phyloP scores from a whole-genome alignment of 2,888 invertebrate species.

The Conomelus anceps region DNA sequence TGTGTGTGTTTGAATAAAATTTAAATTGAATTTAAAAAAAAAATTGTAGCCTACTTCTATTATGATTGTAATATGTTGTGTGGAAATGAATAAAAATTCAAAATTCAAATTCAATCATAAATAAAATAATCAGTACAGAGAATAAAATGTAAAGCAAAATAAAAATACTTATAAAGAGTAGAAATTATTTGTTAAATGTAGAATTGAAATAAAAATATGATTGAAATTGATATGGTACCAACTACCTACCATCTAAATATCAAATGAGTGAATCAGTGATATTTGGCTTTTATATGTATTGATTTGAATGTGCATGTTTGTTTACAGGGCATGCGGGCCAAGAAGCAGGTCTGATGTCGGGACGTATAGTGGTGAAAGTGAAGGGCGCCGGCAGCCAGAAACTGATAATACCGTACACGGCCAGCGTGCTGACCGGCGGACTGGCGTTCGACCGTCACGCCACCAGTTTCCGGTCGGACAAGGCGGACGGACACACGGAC shows the following conservation, averaged over 20 bases:
- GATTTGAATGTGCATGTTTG: slow-evolving; percentile 7
- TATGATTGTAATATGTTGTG: too few relatives aligned
- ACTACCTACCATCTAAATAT: slow-evolving; percentile 32
- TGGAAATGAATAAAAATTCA: too few relatives aligned
- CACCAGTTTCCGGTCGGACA: slow-evolving; percentile 38
- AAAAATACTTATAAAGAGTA: too few relatives aligned
- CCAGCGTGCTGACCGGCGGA: slow-evolving; percentile 53
- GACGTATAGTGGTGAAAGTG: slow-evolving; percentile 49
- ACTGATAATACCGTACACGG: slow-evolving; percentile 58
- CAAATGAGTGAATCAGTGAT: background rate
- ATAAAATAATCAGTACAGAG: too few relatives aligned
- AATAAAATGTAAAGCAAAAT: too few relatives aligned
- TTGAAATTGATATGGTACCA: too few relatives aligned
- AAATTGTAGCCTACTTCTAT: too few relatives aligned
- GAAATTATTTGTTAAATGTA: too few relatives aligned
- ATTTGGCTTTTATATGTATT: slow-evolving; percentile 11
- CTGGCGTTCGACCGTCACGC: slow-evolving; percentile 50
- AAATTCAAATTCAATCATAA: too few relatives aligned
- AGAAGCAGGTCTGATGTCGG: slow-evolving; percentile 49
- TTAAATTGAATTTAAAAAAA: too few relatives aligned
- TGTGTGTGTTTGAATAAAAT: too few relatives aligned
- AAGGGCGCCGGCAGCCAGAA: slow-evolving; percentile 40
- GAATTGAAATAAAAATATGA: too few relatives aligned
- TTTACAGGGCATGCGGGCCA: slow-evolving; percentile 51
- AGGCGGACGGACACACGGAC: slow-evolving; percentile 30